phyloP scores from a whole-genome alignment of 2,888 invertebrate species.

The Hyposoter dolosus region DNA sequence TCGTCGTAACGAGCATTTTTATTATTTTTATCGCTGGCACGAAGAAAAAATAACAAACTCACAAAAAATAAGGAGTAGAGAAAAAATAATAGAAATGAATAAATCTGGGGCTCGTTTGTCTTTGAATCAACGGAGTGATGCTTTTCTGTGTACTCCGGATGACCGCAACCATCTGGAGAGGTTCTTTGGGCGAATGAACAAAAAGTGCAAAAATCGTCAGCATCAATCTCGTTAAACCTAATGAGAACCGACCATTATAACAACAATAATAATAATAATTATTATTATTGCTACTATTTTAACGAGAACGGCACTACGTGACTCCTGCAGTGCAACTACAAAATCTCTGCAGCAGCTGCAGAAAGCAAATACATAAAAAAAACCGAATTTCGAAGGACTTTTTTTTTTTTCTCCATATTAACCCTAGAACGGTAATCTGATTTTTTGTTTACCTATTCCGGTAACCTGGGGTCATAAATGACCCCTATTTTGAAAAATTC shows the following conservation, averaged over 20 bases:
- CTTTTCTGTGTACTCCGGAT: conserved; percentile 48
- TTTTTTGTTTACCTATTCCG: no score
- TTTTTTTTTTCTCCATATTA: background rate
- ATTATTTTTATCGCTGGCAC: conserved; percentile 36
- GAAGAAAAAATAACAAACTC: background rate
- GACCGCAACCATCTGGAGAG: conserved; percentile 20
- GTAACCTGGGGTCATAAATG: no score
- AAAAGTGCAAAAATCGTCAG: conserved; percentile 50
- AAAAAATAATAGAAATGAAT: background rate
- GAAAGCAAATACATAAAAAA: background rate
- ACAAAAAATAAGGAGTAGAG: conserved; percentile 21
- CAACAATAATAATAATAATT: background rate
- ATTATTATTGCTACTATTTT: background rate
- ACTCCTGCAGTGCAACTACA: background rate
- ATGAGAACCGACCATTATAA: conserved; percentile 49
- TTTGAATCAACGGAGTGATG: conserved; percentile 22
- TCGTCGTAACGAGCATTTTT: conserved; percentile 38
- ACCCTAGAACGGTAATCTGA: no score
- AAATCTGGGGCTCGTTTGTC: conserved; percentile 9
- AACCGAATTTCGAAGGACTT: background rate
- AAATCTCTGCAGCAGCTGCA: background rate
- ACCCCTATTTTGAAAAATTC: no score
- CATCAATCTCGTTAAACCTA: conserved; percentile 64
- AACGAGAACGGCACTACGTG: conserved; percentile 14
- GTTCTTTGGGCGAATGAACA: conserved; percentile 10